A percentile compares a stretch with the other conserved stretches of the same genome.
phyloP scores from a whole-genome alignment of 2,797 vertebrate species.

The Austrolebias charrua region DNA sequence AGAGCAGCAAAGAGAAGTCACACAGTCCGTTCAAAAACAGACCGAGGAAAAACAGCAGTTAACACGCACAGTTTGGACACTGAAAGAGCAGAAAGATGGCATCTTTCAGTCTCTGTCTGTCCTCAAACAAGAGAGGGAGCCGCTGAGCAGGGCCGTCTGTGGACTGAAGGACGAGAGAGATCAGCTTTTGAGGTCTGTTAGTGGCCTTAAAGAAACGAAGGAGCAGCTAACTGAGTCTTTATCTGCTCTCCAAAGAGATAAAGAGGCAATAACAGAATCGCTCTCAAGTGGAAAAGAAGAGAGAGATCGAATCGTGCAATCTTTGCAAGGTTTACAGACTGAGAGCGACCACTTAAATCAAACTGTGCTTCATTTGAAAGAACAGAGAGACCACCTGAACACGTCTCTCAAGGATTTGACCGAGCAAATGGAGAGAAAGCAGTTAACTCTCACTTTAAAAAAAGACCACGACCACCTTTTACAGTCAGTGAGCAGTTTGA shows the following conservation, averaged over 20 bases:
- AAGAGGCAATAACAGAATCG: conserved; percentile 40
- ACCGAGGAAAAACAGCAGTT: conserved; percentile 77
- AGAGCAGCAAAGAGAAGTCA: conserved; percentile 64
- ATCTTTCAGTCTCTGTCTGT: conserved; percentile 43
- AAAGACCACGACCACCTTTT: conserved; percentile 37
- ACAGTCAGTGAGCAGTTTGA: conserved; percentile 42
- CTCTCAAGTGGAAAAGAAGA: conserved; percentile 51
- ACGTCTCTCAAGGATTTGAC: conserved; percentile 36
- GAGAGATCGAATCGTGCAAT: conserved; percentile 39
- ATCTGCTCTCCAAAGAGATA: conserved; percentile 52
- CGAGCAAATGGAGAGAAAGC: conserved; percentile 40
- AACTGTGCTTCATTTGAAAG: conserved; percentile 45
- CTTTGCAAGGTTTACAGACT: conserved; percentile 45
- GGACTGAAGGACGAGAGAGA: conserved; percentile 58
- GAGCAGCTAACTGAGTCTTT: conserved; percentile 45
- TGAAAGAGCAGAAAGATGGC: conserved; percentile 71
- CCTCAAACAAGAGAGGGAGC: conserved; percentile 64
- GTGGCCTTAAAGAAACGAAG: conserved; percentile 54
- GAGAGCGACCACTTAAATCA: conserved; percentile 56
- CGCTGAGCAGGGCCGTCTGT: conserved; percentile 50
- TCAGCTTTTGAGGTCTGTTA: conserved; percentile 43
- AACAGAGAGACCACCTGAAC: conserved; percentile 50
- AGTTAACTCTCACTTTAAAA: conserved; percentile 22
- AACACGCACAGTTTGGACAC: conserved; percentile 73
- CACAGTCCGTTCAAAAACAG: conserved; percentile 57